These are phyloP conservation scores for Sardinella longiceps DNA, from an alignment of 2,797 vertebrate genomes.

Conservation along the genomic window DNA sequence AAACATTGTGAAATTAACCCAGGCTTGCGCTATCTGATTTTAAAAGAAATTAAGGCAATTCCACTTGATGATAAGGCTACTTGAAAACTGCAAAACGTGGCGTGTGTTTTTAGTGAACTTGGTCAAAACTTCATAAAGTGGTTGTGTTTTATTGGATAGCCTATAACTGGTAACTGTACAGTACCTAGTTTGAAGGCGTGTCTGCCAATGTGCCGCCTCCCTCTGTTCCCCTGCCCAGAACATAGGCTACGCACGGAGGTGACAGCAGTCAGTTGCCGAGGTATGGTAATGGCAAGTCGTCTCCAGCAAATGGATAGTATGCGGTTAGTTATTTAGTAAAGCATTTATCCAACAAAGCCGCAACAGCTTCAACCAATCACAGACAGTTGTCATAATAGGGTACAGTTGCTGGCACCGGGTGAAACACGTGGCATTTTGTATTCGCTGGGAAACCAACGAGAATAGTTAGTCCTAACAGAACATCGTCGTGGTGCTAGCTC, in stretches of 20 bases:
- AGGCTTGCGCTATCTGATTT: too few relatives aligned
- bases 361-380: constrained; percentile 2
- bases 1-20: too few relatives aligned
- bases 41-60: too few relatives aligned
- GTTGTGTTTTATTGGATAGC: background rate
- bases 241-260: constrained; percentile 14
- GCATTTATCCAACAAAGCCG: background rate
- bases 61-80: background rate
- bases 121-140: background rate
- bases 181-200: constrained; percentile 34
- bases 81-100: background rate
- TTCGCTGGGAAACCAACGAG: constrained; percentile 5
- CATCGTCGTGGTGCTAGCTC: constrained; percentile 6
- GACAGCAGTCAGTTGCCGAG: constrained; percentile 2
- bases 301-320: background rate
- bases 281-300: background rate
- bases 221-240: background rate
- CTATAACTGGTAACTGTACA: background rate
- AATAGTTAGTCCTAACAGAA: background rate
- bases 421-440: constrained; percentile 54
- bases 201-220: constrained; percentile 5
- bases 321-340: background rate
- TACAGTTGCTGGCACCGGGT: constrained; percentile 25
- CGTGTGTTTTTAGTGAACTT: background rate
- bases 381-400: background rate